A percentile compares a stretch with the other conserved stretches of the same genome.
phyloP scores from a whole-genome alignment of 1,140 invertebrate species.

The Mesaphorura yosii region DNA sequence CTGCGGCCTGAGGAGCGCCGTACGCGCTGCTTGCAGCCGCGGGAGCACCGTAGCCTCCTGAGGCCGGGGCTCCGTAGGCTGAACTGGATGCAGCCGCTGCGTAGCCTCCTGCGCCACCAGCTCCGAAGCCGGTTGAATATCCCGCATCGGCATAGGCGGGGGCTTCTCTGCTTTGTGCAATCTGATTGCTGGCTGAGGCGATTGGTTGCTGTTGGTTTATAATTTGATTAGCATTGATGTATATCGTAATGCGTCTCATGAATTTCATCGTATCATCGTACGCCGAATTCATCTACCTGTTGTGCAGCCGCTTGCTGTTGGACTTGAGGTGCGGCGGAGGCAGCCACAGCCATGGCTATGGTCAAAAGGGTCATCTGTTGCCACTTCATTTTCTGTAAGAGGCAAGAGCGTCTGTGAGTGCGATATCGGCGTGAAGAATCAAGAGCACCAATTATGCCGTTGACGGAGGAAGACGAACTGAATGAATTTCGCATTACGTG shows the following conservation, averaged over 20 bases:
- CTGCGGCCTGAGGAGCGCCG: conserved; percentile 7
- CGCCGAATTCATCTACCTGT: conserved; percentile 28
- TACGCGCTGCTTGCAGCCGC: conserved; percentile 5
- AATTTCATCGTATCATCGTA: no score
- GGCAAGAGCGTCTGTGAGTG: not conserved
- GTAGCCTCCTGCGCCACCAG: conserved; percentile 10
- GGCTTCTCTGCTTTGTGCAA: conserved; percentile 31
- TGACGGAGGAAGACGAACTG: not conserved
- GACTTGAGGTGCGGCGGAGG: conserved; percentile 26
- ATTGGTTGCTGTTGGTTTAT: not conserved
- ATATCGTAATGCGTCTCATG: no score
- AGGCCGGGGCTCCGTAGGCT: conserved; percentile 16
- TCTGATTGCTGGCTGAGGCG: not conserved
- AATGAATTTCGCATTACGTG: no score
- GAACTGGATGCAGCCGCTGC: conserved; percentile 9
- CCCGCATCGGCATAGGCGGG: conserved; percentile 26
- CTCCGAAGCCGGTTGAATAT: conserved; percentile 1
- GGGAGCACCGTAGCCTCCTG: not conserved
- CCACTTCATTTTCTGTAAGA: conserved; percentile 20
- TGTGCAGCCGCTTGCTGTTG: conserved; percentile 22
- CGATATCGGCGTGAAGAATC: not conserved
- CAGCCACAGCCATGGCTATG: conserved; percentile 25
- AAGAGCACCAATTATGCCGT: not conserved
- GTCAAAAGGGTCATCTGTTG: conserved; percentile 23
- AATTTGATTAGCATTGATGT: not conserved